Evolutionary conservation across 2,888 invertebrate species (phyloP), one percentile per base, ranked within the genome.

Genomic region (Drosophila lacicola): DNA sequence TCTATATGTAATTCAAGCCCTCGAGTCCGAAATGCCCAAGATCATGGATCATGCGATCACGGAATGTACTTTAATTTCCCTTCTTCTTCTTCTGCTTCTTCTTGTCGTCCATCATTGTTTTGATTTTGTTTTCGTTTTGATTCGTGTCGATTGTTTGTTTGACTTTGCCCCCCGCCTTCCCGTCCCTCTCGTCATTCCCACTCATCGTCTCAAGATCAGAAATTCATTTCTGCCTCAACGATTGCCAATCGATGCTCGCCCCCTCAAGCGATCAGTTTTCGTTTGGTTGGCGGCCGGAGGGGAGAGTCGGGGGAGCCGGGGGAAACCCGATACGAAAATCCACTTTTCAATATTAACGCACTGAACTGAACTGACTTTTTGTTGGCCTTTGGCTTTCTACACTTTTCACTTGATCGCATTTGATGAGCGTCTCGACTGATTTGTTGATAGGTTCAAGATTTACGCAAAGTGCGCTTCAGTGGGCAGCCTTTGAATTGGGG

Each of bases 1-100:
- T 78, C 74, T 71, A 34, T 51, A 37, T 78, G 77, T 78, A 78
- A 78, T 74, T 78, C 74, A 78, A 78, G 78, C 51, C 65, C 69
- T 29, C 78, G 50, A 55, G 49, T 56, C 53, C 45, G 39, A 51
- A 56, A 49, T 53, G 56, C 54, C 41, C 47, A 56, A 39, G 56
- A 61, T 55, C 62, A 49, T 56, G 75, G 73, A 75, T 75, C 67
- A 76, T 66, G 66, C 51, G 62, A 62, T 74, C 75, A 53, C 37
- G 61, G 39, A 47, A 58, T 44, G 49, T 77, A 39, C 67, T 62
- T 70, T 39, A 67, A 64, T 47, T 68, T 65, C 47, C 46, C 54
- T 67, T 51, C 50, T 45, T 39, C n/a, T 5, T 3, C 37, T 47
- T 29, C 21, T 25, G 3, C 33, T 13, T 33, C 19, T 11, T 5